Evolutionary conservation across 2,797 vertebrate species (phyloP).

Genomic region (Ctenosaura bakeri): DNA sequence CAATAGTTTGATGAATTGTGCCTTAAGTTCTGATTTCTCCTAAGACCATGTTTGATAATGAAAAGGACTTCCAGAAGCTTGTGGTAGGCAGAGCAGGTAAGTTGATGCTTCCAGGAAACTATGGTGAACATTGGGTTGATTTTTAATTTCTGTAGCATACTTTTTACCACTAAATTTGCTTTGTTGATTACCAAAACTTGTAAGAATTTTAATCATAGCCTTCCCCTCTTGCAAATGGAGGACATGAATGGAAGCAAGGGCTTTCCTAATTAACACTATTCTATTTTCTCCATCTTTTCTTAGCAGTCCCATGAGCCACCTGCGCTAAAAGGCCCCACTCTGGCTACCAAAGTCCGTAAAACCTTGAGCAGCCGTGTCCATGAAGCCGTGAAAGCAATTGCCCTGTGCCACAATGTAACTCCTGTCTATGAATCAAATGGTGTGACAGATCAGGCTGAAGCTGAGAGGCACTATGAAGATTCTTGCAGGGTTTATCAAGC

Average conservation of each 20-base stretch:
- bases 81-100: background rate
- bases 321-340: conserved; percentile 84
- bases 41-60: too few species aligned
- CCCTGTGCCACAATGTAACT: conserved; percentile 96
- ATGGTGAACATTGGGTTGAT: background rate
- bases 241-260: background rate
- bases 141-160: fast-evolving
- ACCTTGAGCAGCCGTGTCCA: conserved; percentile 97
- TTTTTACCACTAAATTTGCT: background rate
- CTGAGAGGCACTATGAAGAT: conserved; percentile 96
- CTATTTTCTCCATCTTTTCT: conserved; percentile 24
- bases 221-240: fast-evolving
- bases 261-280: background rate
- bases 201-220: background rate
- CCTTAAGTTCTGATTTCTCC: background rate
- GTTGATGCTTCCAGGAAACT: background rate
- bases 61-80: background rate
- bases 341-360: conserved; percentile 94
- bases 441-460: conserved; percentile 96
- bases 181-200: background rate
- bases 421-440: conserved; percentile 96
- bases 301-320: conserved; percentile 91
- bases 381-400: conserved; percentile 96
- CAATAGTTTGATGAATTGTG: background rate
- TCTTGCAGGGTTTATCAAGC: conserved; percentile 98